Percentiles rank a stretch among this genome's conserved stretches.
These are phyloP conservation scores for Astreopora myriophthalma DNA, from an alignment of 64 coral and sea anemone species.

Conservation along the genomic window DNA sequence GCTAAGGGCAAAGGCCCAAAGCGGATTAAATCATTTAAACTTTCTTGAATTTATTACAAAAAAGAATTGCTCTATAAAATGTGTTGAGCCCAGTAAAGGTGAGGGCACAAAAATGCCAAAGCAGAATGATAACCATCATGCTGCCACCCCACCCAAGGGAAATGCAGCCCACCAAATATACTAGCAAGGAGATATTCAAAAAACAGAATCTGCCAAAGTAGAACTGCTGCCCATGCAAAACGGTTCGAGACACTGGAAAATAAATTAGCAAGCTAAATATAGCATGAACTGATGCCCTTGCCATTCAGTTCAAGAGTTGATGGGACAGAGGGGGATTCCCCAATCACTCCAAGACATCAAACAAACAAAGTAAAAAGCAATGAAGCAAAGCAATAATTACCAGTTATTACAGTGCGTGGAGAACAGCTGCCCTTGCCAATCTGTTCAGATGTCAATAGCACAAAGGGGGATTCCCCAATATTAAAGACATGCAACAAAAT, in stretches of 20 bases:
- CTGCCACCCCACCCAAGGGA: neutral
- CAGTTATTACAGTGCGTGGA: neutral
- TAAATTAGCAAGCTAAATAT: neutral
- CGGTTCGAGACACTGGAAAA: neutral
- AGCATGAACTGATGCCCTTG: too few relatives aligned
- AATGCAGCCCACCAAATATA: neutral
- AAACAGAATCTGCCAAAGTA: neutral
- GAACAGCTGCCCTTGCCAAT: neutral
- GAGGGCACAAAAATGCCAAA: neutral
- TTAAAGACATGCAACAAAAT: neutral
- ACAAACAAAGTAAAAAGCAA: too few relatives aligned
- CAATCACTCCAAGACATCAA: too few relatives aligned
- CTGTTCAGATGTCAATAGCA: neutral
- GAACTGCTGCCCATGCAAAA: conserved; percentile 19
- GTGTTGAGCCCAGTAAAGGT: neutral
- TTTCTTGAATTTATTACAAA: neutral
- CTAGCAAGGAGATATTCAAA: too few relatives aligned
- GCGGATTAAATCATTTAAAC: neutral
- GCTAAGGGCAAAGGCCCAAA: neutral
- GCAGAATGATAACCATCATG: neutral
- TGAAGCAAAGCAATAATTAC: neutral
- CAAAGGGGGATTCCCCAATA: conserved; percentile 1
- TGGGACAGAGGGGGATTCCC: too few relatives aligned
- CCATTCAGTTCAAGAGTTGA: too few relatives aligned
- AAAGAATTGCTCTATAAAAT: neutral